These are phyloP conservation scores for Belonocnema kinseyi DNA, from an alignment of 1,140 invertebrate genomes.

Conservation along the genomic window DNA sequence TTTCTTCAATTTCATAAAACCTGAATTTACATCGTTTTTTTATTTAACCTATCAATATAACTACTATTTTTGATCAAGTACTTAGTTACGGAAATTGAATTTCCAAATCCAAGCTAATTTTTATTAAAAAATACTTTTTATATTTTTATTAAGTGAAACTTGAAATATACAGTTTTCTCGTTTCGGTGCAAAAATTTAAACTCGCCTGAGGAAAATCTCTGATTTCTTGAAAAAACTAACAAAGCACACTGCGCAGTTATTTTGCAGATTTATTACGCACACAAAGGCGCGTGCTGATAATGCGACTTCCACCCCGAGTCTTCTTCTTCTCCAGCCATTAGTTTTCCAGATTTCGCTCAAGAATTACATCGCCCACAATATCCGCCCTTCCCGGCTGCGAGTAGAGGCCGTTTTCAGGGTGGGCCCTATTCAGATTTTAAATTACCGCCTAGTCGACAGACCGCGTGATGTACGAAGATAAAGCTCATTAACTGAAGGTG, in stretches of 20 bases:
- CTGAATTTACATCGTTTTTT: too few species aligned
- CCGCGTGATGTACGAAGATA: slow-evolving; percentile 7
- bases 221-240: slow-evolving; percentile 23
- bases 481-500: neutral
- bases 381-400: neutral
- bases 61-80: too few species aligned
- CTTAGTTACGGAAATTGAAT: too few species aligned
- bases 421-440: slow-evolving; percentile 4
- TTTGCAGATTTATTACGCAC: slow-evolving; percentile 73
- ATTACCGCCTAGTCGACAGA: neutral
- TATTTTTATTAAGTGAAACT: too few species aligned
- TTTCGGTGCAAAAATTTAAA: neutral
- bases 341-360: slow-evolving; percentile 55
- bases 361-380: slow-evolving; percentile 28
- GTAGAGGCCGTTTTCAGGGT: slow-evolving; percentile 1
- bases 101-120: too few species aligned
- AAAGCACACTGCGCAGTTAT: slow-evolving; percentile 54
- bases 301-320: slow-evolving; percentile 58
- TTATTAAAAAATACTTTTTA: too few species aligned
- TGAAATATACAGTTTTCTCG: too few species aligned
- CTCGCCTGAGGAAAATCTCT: neutral
- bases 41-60: too few species aligned
- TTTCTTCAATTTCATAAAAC: too few species aligned
- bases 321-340: slow-evolving; percentile 43
- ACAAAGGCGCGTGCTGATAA: slow-evolving; percentile 74